Percentiles rank a stretch among this genome's conserved stretches.
These are phyloP conservation scores for Chionoecetes opilio DNA, from an alignment of 1,140 invertebrate species.

Conservation along the genomic window DNA sequence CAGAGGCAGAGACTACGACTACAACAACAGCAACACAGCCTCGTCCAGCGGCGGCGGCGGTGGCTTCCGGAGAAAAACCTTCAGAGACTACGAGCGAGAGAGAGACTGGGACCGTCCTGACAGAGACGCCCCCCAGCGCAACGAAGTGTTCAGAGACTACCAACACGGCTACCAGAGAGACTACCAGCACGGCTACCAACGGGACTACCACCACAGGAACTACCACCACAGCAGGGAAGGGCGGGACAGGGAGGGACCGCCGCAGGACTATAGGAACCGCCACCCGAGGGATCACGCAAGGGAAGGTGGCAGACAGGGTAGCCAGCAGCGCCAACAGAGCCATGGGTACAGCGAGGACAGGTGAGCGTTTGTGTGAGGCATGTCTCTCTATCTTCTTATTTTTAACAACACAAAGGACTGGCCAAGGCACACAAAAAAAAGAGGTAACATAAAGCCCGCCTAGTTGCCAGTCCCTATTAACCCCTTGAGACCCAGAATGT, in stretches of 20 bases:
- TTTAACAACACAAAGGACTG: too few species aligned
- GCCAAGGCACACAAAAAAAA: too few species aligned
- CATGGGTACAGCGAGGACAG: slow-evolving; percentile 39
- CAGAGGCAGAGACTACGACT: slow-evolving; percentile 34
- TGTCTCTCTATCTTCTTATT: too few species aligned
- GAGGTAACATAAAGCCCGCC: too few species aligned
- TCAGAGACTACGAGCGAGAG: slow-evolving; percentile 43
- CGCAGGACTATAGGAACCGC: slow-evolving; percentile 40
- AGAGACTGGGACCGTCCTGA: slow-evolving; percentile 52
- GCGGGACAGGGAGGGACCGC: slow-evolving; percentile 38
- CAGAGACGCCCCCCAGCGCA: neutral
- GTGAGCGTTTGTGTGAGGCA: neutral
- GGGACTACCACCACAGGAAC: slow-evolving; percentile 62
- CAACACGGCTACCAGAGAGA: slow-evolving; percentile 52
- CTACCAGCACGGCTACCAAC: slow-evolving; percentile 61
- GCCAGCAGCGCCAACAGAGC: slow-evolving; percentile 20
- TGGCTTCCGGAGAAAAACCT: slow-evolving; percentile 52
- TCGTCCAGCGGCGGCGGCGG: neutral
- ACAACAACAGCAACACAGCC: neutral
- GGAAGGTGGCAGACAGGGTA: neutral
- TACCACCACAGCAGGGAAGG: slow-evolving; percentile 42
- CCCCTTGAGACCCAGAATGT: too few species aligned
- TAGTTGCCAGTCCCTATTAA: too few species aligned
- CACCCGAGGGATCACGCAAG: slow-evolving; percentile 30
- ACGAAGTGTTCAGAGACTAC: slow-evolving; percentile 54